These are phyloP conservation scores for Podilymbus podiceps DNA, from an alignment of 2,113 vertebrate species.

Conservation along the genomic window DNA sequence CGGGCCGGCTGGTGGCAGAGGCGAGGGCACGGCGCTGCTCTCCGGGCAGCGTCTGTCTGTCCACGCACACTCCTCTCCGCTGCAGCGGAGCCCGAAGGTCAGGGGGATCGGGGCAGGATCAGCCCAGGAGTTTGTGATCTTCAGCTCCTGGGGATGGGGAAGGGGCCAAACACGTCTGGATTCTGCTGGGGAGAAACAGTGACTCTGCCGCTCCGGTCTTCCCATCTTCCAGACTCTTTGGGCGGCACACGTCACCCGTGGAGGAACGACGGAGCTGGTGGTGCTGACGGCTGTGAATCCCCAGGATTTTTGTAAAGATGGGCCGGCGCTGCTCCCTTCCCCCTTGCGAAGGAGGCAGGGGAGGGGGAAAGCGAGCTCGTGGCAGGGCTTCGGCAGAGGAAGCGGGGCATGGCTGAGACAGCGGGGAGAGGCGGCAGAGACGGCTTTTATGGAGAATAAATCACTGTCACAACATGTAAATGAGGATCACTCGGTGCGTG, in stretches of 20 bases:
- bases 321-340: neutral
- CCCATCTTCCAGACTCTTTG: neutral
- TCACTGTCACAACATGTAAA: neutral
- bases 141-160: neutral
- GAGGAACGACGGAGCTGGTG: neutral
- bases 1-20: neutral
- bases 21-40: fast-evolving
- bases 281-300: neutral
- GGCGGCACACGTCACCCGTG: too few species aligned
- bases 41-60: neutral
- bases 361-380: neutral
- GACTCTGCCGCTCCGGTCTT: neutral
- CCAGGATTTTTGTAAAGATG: neutral
- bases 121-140: neutral
- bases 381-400: neutral
- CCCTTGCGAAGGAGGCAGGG: fast-evolving
- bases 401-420: neutral
- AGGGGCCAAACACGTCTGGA: fast-evolving
- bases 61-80: fast-evolving
- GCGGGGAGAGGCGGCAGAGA: neutral
- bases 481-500: neutral
- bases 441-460: neutral
- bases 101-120: neutral
- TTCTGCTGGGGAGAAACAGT: neutral
- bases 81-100: neutral